A percentile compares a stretch with the other conserved stretches of the same genome.
phyloP scores from a whole-genome alignment of 2,113 vertebrate species.

The Epinephelus cyanopodus region DNA sequence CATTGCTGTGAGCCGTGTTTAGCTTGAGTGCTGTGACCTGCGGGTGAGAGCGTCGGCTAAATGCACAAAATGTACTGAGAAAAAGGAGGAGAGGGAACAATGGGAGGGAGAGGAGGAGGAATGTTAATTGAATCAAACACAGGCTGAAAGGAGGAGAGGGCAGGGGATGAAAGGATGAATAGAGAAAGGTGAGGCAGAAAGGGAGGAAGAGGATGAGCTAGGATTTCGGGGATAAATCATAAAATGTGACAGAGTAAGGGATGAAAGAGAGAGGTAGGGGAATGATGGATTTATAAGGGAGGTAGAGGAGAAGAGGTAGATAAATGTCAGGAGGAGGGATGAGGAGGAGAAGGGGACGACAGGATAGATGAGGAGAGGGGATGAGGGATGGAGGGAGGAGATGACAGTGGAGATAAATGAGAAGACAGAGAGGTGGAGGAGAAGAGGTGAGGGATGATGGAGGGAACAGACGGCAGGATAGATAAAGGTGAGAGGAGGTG shows the following conservation, averaged over 20 bases:
- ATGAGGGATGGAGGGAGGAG: slow-evolving; percentile 29
- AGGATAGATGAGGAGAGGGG: neutral
- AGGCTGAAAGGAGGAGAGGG: neutral
- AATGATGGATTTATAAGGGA: slow-evolving; percentile 23
- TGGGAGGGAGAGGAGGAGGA: neutral
- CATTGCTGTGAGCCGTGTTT: neutral
- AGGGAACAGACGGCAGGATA: slow-evolving; percentile 2
- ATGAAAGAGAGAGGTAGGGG: neutral
- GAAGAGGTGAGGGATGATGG: slow-evolving; percentile 3
- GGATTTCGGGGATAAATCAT: neutral
- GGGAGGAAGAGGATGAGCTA: neutral
- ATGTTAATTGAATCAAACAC: slow-evolving; percentile 29
- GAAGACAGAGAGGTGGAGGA: neutral
- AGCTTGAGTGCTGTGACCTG: neutral
- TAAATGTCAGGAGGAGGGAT: slow-evolving; percentile 14
- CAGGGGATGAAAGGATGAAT: neutral
- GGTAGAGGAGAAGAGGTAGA: neutral
- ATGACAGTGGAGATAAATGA: slow-evolving; percentile 15
- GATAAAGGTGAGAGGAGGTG: neutral
- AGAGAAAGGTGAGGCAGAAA: neutral
- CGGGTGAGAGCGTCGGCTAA: neutral
- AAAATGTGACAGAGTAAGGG: neutral
- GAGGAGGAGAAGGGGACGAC: neutral
- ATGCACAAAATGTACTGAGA: neutral
- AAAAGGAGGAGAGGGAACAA: neutral